Evolutionary conservation across 1,140 invertebrate species (phyloP), one percentile per base, ranked within the genome.

Genomic region (Polyergus mexicanus): DNA sequence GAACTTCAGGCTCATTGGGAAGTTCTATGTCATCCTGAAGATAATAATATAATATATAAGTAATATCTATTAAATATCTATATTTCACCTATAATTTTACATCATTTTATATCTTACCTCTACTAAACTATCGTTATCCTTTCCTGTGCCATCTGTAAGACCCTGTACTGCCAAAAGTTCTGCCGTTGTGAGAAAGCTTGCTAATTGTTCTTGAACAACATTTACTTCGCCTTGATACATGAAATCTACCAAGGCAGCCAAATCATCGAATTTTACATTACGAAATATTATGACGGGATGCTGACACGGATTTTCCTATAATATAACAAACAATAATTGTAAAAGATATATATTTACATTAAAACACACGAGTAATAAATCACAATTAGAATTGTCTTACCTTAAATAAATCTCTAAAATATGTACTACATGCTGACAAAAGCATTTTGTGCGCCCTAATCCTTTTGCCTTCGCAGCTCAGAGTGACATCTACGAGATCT

Each of bases 201-300:
- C 95, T 47, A 97, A 92, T 84, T 96, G 95, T 85, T 97, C 96
- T 90, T 97, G 96, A 80, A 96, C 95, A 3, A 97, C 96, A 86
- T 97, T 97, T 13, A 97, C 97, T 94, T 97, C 96, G 32, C 96
- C 96, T 90, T 96, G 95, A 92, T 98, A 98, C 97, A 98, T 98
- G 92, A 98, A 98, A 92, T 98, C 97, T 28, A 98, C 96, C 74
- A 98, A 96, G 25, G 97, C 97, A 90, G 96, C 96, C 90, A 98
- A 95, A 94, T 98, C 97, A 88, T 97, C 97, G 90, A 96, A 98
- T 92, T 97, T 97, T 58, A 98, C 97, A 94, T 98, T 98, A 91
- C 97, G 96, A 92, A 98, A 97, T 94, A 98, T 98, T 84, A 98
- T 97, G 58, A 98, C 97, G 77, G 98, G 98, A 95, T 98, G 98